Conservation (phyloP, 2,113 vertebrate species). For the Amblyopsis rosae region DNA sequence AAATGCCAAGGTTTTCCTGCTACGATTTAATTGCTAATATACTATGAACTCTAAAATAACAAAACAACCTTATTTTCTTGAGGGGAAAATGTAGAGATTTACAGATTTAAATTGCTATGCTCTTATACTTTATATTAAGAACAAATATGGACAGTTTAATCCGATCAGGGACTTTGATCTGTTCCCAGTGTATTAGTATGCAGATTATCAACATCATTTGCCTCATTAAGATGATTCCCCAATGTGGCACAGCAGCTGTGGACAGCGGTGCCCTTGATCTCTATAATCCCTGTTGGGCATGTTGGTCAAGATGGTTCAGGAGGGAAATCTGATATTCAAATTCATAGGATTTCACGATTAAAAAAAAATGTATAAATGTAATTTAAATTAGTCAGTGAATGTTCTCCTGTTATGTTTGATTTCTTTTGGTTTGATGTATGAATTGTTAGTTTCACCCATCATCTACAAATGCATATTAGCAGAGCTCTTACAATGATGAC, state of each 20-base stretch:
- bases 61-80: no score
- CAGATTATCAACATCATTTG: slow-evolving; percentile 61
- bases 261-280: slow-evolving; percentile 56
- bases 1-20: neutral
- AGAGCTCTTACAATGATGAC: neutral
- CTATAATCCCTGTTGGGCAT: slow-evolving; percentile 49
- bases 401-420: neutral
- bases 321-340: slow-evolving; percentile 23
- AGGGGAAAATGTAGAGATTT: no score
- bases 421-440: no score
- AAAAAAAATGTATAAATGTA: neutral
- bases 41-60: no score
- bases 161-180: slow-evolving; percentile 45
- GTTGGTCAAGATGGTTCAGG: slow-evolving; percentile 47
- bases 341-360: slow-evolving; percentile 7
- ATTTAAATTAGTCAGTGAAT: slow-evolving; percentile 5
- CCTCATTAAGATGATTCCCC: slow-evolving; percentile 5
- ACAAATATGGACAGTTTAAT: slow-evolving; percentile 55
- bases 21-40: neutral
- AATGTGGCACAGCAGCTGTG: slow-evolving; percentile 56
- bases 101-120: slow-evolving; percentile 26
- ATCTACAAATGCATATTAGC: slow-evolving; percentile 14
- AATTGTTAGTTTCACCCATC: slow-evolving; percentile 10
- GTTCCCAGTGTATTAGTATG: slow-evolving; percentile 43
- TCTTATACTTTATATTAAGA: slow-evolving; percentile 12